Evolutionary conservation across 2,888 invertebrate genomes (phyloP), one percentile per base, ranked within the genome.

Genomic region (Sarcophaga caerulescens): DNA sequence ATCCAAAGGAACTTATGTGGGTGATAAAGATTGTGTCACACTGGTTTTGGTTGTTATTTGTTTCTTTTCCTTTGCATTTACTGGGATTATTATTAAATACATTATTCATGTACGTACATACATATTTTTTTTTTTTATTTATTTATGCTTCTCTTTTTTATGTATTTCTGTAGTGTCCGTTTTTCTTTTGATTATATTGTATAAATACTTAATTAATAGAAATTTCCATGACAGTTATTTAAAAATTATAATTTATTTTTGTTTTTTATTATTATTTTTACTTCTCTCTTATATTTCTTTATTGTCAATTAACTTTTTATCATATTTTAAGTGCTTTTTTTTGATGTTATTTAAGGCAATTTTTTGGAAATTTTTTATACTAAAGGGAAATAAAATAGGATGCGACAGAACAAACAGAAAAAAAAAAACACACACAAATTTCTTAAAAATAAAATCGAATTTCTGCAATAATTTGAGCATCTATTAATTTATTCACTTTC

Each of bases 31-130:
- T 35, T 12, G 19, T 59, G 71, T 60, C 35, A 35, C 35, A 35
- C 59, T 35, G 57, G n/a, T 5, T 25, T 57, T 19, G 3, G 3
- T 69, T 11, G 11, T 23, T 69, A 25, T 70, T 52, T 45, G 10
- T 52, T 23, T 23, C 19, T 71, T 71, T 35, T 59, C 2, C 8
- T 35, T 35, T 35, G 35, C 23, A 63, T 59, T 21, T 63, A 14
- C n/a, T 44, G n/a, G 35, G 59, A 25, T 69, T 70, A 71, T 71
- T 71, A 60, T 59, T 60, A 71, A 44, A 71, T 59, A 57, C 14
- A 69, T 69, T 70, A 70, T 70, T 70, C 57, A 70, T 70, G 57
- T 69, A 69, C 10, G 35, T 2, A 35, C 35, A 10, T 35, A 35
- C 3, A 69, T 47, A 21, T 69, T 52, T 14, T 57, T 57, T 57